Conservation (phyloP, 2,113 vertebrate genomes). For the Vulpes ferrilata region DNA sequence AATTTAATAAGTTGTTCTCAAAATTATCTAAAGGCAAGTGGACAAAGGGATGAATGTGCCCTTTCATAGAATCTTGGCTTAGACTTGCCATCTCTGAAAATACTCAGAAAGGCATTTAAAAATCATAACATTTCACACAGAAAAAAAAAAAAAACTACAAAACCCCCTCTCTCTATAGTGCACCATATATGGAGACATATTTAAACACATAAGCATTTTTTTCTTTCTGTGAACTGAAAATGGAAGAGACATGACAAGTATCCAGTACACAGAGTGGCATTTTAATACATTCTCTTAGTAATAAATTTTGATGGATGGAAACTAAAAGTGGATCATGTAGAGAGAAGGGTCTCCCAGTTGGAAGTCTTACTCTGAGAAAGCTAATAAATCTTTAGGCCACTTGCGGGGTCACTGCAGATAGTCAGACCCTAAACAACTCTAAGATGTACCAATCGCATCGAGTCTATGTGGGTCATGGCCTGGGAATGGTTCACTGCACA, state of each 20-base stretch:
- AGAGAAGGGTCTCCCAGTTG: not conserved
- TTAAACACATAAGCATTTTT: not conserved
- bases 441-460: not conserved
- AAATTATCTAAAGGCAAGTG: not conserved
- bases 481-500: not conserved
- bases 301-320: not conserved
- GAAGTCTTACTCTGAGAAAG: not conserved
- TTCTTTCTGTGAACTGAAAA: constrained; percentile 46
- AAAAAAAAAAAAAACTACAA: not conserved
- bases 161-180: not conserved
- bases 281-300: constrained; percentile 16
- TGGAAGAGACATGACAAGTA: not conserved
- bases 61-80: constrained; percentile 51
- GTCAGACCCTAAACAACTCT: not conserved
- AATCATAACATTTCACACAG: not conserved
- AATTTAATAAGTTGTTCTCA: not conserved
- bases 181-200: not conserved
- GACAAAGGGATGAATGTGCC: constrained; percentile 12
- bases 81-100: constrained; percentile 39
- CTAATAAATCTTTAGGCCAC: not conserved
- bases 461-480: not conserved
- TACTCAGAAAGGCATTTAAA: constrained; percentile 55
- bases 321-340: not conserved
- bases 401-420: not conserved
- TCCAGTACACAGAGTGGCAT: not conserved